phyloP scores from a whole-genome alignment of 1,140 invertebrate genomes.

The Hylaeus volcanicus region DNA sequence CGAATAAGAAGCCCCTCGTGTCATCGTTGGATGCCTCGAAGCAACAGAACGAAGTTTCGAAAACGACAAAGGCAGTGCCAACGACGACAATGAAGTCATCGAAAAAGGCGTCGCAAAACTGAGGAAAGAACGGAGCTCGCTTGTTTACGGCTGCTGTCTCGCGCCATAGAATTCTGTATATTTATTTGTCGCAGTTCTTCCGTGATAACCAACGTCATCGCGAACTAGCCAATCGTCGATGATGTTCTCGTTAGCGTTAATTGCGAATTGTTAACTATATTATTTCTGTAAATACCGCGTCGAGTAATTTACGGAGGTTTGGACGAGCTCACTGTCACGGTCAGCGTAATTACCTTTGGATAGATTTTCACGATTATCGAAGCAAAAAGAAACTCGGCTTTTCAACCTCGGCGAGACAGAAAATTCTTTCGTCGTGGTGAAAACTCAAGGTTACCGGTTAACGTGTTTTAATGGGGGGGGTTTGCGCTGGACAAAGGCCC shows the following conservation, averaged over 20 bases:
- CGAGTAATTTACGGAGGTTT: slow-evolving; percentile 70
- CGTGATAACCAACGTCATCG: slow-evolving; percentile 20
- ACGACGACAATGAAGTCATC: slow-evolving; percentile 21
- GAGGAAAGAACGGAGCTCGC: background rate
- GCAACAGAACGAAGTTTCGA: slow-evolving; percentile 59
- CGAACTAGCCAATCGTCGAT: slow-evolving; percentile 6
- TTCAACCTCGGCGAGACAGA: background rate
- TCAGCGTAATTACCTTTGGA: background rate
- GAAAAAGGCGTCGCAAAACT: slow-evolving; percentile 50
- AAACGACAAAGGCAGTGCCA: slow-evolving; percentile 40
- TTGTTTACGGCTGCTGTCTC: background rate
- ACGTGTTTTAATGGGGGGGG: slow-evolving; percentile 1
- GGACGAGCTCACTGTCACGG: slow-evolving; percentile 49
- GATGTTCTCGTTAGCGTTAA: slow-evolving; percentile 39
- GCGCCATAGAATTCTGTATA: slow-evolving; percentile 43
- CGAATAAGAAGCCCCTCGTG: slow-evolving; percentile 67
- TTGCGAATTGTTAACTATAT: slow-evolving; percentile 37
- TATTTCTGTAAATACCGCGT: slow-evolving; percentile 70
- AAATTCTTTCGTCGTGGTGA: slow-evolving; percentile 7
- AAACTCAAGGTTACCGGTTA: background rate
- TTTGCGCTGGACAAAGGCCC: background rate
- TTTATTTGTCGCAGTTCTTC: slow-evolving; percentile 55
- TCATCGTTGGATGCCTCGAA: slow-evolving; percentile 59
- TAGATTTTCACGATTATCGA: slow-evolving; percentile 16
- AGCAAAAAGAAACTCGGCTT: background rate